phyloP scores from a whole-genome alignment of 2,888 invertebrate species.

The Buathra laborator region DNA sequence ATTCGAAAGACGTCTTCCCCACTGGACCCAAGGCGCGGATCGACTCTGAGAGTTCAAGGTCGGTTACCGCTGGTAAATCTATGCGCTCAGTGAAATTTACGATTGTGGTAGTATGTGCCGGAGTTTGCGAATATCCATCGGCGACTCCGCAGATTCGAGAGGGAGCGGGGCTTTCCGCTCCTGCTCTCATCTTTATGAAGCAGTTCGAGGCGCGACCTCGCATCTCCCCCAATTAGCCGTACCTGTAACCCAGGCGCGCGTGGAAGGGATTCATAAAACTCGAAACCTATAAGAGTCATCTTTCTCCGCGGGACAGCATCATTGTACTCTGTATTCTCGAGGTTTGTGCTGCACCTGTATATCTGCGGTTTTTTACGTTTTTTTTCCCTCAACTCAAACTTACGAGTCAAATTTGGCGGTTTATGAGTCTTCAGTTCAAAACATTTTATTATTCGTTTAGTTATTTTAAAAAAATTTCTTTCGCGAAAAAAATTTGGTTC shows the following conservation, averaged over 20 bases:
- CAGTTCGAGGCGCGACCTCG: conserved; percentile 16
- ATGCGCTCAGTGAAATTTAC: background rate
- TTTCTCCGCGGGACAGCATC: conserved; percentile 57
- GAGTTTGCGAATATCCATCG: background rate
- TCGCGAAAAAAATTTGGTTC: no score
- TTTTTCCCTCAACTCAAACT: background rate
- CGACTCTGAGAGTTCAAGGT: conserved; percentile 53
- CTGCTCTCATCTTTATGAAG: background rate
- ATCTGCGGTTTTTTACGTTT: background rate
- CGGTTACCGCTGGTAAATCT: conserved; percentile 18
- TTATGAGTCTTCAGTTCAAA: background rate
- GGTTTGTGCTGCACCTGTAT: conserved; percentile 37
- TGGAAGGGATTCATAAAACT: conserved; percentile 50
- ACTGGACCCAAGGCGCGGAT: background rate
- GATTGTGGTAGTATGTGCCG: background rate
- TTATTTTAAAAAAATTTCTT: background rate
- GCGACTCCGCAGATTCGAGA: background rate
- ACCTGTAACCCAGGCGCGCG: conserved; percentile 34
- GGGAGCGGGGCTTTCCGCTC: background rate
- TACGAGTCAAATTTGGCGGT: background rate
- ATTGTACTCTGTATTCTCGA: conserved; percentile 51
- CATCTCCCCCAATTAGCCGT: conserved; percentile 53
- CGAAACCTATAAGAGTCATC: conserved; percentile 70
- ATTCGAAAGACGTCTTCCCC: conserved; percentile 4
- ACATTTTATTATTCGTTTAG: background rate